Percentiles rank a stretch among this genome's conserved stretches.
Evolutionary conservation across 1,140 invertebrate species (phyloP).

Genomic region (Drosophila busckii): DNA sequence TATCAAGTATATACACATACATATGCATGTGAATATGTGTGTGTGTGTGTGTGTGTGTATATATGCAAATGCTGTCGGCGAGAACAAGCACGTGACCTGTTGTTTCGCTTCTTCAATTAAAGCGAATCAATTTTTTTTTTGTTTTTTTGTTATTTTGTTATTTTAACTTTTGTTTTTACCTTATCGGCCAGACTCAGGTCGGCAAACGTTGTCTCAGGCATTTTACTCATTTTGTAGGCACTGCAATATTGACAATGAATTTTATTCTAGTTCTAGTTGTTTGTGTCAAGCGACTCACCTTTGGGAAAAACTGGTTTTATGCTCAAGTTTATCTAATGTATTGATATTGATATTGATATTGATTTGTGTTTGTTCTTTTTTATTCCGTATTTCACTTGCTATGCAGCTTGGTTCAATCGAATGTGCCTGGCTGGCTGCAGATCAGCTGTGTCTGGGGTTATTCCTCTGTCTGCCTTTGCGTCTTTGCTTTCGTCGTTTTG

Average conservation of each 20-base stretch:
- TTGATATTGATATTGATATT: too few relatives aligned
- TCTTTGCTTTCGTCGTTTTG: neutral
- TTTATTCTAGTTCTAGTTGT: conserved; percentile 24
- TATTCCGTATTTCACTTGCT: conserved; percentile 29
- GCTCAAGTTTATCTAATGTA: conserved; percentile 25
- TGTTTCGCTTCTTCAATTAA: conserved; percentile 17
- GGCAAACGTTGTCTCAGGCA: conserved; percentile 64
- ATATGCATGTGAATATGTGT: neutral
- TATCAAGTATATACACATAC: neutral
- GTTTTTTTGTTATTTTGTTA: conserved; percentile 4
- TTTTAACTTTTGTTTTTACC: conserved; percentile 46
- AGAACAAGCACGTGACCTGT: too few relatives aligned
- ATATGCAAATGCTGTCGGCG: conserved; percentile 19
- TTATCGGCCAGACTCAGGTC: conserved; percentile 72
- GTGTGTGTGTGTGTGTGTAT: neutral
- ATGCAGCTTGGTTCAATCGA: conserved; percentile 45
- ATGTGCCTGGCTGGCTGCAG: too few relatives aligned
- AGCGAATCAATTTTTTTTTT: conserved; percentile 12
- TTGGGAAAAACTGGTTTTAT: conserved; percentile 61
- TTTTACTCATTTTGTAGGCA: conserved; percentile 50
- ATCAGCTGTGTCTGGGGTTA: too few relatives aligned
- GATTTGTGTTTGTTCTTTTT: conserved; percentile 2
- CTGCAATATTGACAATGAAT: conserved; percentile 13
- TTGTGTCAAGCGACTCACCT: conserved; percentile 44
- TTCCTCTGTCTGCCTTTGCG: neutral